These are phyloP conservation scores for Leptopterna dolabrata DNA, from an alignment of 2,888 invertebrate species.

Conservation along the genomic window DNA sequence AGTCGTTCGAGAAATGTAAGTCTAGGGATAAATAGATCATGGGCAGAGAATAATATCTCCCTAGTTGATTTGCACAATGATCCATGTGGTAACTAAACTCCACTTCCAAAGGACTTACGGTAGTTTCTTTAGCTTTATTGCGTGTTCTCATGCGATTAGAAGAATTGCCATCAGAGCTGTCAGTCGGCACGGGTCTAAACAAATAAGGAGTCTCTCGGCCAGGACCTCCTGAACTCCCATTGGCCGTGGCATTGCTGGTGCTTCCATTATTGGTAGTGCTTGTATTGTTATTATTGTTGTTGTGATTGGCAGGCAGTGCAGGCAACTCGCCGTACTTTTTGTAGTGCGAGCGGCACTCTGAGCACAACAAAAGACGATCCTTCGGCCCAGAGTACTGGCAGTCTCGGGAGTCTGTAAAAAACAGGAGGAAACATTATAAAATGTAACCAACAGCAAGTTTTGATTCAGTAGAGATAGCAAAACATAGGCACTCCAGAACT, in stretches of 20 bases:
- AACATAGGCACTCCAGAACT: too few relatives aligned
- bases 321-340: slow-evolving; percentile 83
- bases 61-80: too few relatives aligned
- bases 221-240: slow-evolving; percentile 34
- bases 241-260: slow-evolving; percentile 38
- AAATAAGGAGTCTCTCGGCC: slow-evolving; percentile 66
- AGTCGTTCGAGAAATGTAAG: not conserved
- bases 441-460: too few relatives aligned
- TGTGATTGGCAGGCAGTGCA: slow-evolving; percentile 67
- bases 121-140: slow-evolving; percentile 81
- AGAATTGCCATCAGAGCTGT: slow-evolving; percentile 75
- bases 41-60: too few relatives aligned
- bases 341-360: slow-evolving; percentile 79
- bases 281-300: slow-evolving; percentile 56
- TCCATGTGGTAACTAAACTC: too few relatives aligned
- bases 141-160: slow-evolving; percentile 91
- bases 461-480: too few relatives aligned
- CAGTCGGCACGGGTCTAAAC: slow-evolving; percentile 71
- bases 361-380: slow-evolving; percentile 78
- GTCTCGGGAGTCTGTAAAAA: slow-evolving; percentile 73
- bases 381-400: slow-evolving; percentile 74
- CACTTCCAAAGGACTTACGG: too few relatives aligned
- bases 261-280: slow-evolving; percentile 58
- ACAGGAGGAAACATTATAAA: not conserved
- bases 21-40: too few relatives aligned